A percentile compares a stretch with the other conserved stretches of the same genome.
Evolutionary conservation across 2,797 vertebrate genomes (phyloP).

Genomic region (Perodicticus potto): DNA sequence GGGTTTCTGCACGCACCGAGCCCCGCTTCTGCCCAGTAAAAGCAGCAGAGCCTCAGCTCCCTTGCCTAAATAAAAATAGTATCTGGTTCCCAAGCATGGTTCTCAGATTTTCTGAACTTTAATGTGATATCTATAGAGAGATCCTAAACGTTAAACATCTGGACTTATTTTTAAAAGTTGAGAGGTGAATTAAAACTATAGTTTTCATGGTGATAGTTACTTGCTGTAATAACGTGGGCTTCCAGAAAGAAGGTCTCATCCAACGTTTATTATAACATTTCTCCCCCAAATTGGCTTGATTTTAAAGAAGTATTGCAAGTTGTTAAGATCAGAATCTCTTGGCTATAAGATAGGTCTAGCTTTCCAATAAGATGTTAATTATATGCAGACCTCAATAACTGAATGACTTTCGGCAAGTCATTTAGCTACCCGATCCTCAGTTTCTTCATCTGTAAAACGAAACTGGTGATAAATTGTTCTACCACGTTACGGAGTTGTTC

Average conservation of each 20-base stretch:
- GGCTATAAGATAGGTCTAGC: not conserved
- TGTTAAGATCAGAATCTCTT: not conserved
- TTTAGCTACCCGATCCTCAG: not conserved
- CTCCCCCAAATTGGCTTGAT: not conserved
- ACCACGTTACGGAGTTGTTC: not conserved
- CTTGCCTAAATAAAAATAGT: not conserved
- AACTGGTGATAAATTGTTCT: not conserved
- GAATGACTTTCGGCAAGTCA: conserved; percentile 50
- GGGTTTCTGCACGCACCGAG: not conserved
- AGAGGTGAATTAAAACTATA: not conserved
- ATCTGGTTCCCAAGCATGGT: not conserved
- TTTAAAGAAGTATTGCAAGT: conserved; percentile 21
- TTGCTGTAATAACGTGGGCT: not conserved
- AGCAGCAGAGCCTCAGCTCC: not conserved
- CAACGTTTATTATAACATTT: not conserved
- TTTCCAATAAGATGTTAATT: not conserved
- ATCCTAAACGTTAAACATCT: not conserved
- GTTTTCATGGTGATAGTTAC: not conserved
- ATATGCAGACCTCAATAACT: conserved; percentile 31
- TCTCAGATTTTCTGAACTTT: not conserved
- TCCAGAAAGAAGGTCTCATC: not conserved
- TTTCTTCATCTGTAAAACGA: conserved; percentile 36
- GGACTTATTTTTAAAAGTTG: not conserved
- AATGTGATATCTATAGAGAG: not conserved
- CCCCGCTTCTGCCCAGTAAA: not conserved